These are phyloP conservation scores for Lytechinus variegatus DNA, from an alignment of 35 echinoderm and acorn worm genomes.

Conservation along the genomic window DNA sequence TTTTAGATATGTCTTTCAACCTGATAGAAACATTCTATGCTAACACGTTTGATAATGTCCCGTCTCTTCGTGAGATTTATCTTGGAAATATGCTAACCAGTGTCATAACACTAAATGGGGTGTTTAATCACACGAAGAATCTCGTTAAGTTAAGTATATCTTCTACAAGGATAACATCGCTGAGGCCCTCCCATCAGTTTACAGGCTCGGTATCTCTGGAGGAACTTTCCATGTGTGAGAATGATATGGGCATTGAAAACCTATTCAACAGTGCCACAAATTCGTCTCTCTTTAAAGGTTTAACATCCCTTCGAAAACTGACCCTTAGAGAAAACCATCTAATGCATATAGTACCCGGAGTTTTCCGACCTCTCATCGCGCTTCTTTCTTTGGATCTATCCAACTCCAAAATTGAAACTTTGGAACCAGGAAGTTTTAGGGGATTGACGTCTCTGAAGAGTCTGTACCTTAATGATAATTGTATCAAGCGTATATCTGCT, in stretches of 20 bases:
- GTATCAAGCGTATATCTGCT: background rate
- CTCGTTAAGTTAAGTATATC: background rate
- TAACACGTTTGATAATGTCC: background rate
- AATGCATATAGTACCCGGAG: background rate
- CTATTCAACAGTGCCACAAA: background rate
- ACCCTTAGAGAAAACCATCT: background rate
- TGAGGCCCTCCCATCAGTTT: background rate
- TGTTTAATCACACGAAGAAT: background rate
- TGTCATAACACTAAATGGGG: background rate
- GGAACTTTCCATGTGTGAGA: background rate
- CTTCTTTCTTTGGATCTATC: background rate
- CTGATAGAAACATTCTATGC: background rate
- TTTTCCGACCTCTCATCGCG: background rate
- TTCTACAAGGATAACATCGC: background rate
- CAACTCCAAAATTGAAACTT: background rate
- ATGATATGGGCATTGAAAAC: background rate
- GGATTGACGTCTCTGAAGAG: background rate
- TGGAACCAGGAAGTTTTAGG: background rate
- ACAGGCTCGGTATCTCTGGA: background rate
- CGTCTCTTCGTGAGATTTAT: background rate
- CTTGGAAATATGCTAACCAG: background rate
- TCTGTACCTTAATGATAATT: background rate
- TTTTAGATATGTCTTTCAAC: background rate
- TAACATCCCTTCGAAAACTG: background rate
- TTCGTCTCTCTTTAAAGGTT: background rate